Evolutionary conservation across 1,140 invertebrate species (phyloP).

Genomic region (Neelides sp.): DNA sequence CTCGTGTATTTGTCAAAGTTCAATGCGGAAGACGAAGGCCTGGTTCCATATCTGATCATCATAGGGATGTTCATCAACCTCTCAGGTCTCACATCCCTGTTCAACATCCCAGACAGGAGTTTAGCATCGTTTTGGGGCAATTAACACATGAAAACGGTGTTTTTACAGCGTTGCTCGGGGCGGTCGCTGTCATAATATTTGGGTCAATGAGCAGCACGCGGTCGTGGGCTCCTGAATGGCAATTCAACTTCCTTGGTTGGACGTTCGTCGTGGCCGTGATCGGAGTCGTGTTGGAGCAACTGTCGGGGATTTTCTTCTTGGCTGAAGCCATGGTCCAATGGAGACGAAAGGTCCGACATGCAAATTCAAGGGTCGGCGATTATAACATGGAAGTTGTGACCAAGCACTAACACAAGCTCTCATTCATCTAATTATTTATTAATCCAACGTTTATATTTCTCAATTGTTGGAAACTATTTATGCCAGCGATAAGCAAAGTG

Average conservation of each 20-base stretch:
- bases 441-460: too few species aligned
- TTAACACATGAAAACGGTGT: neutral
- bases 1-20: conserved; percentile 19
- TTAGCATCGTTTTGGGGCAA: too few species aligned
- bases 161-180: conserved; percentile 18
- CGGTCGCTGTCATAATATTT: conserved; percentile 21
- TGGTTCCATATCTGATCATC: conserved; percentile 20
- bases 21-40: conserved; percentile 8
- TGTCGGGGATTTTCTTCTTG: conserved; percentile 25
- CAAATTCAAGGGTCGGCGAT: conserved; percentile 2
- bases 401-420: too few species aligned
- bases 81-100: conserved; percentile 13
- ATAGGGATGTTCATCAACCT: conserved; percentile 19
- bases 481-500: too few species aligned
- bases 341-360: neutral
- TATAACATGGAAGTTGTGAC: neutral
- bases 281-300: conserved; percentile 18
- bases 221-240: conserved; percentile 22
- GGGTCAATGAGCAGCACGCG: conserved; percentile 15
- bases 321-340: conserved; percentile 19
- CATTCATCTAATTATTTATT: too few species aligned
- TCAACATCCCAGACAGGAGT: too few species aligned
- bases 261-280: conserved; percentile 18
- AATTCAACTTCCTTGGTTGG: conserved; percentile 21
- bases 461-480: too few species aligned